Conservation (phyloP, 2,113 vertebrate genomes). For the Cromileptes altivelis region DNA sequence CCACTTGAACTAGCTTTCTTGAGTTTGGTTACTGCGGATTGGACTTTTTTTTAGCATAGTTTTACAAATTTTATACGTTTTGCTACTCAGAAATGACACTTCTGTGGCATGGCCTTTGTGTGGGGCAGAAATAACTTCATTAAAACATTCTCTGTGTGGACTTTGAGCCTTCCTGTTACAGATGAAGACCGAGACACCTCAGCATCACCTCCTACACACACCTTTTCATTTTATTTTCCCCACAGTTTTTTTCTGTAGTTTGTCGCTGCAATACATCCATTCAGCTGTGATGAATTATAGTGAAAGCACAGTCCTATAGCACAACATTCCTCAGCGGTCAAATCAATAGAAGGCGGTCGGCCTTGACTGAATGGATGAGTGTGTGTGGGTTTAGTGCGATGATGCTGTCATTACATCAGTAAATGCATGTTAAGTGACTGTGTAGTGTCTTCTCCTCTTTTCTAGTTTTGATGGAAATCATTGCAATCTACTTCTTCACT, state of each 20-base stretch:
- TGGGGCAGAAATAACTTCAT: too few relatives aligned
- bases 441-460: slow-evolving; percentile 17
- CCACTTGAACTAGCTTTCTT: background rate
- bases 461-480: slow-evolving; percentile 49
- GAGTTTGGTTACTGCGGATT: background rate
- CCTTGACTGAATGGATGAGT: slow-evolving; percentile 60
- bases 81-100: too few relatives aligned
- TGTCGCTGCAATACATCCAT: slow-evolving; percentile 23
- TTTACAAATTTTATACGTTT: too few relatives aligned
- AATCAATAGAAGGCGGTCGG: slow-evolving; percentile 59
- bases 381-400: slow-evolving; percentile 54
- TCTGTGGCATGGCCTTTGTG: too few relatives aligned
- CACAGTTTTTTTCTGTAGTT: slow-evolving; percentile 6
- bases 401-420: slow-evolving; percentile 41
- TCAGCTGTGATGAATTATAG: slow-evolving; percentile 31
- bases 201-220: slow-evolving; percentile 20
- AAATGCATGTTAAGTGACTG: slow-evolving; percentile 58
- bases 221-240: slow-evolving; percentile 23
- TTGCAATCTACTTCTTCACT: slow-evolving; percentile 17
- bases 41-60: too few relatives aligned
- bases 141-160: background rate
- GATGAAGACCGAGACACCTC: background rate
- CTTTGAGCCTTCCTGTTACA: background rate
- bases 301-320: slow-evolving; percentile 22
- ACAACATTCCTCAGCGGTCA: slow-evolving; percentile 36